Evolutionary conservation across 1,140 invertebrate genomes (phyloP).

Genomic region (Apis dorsata): DNA sequence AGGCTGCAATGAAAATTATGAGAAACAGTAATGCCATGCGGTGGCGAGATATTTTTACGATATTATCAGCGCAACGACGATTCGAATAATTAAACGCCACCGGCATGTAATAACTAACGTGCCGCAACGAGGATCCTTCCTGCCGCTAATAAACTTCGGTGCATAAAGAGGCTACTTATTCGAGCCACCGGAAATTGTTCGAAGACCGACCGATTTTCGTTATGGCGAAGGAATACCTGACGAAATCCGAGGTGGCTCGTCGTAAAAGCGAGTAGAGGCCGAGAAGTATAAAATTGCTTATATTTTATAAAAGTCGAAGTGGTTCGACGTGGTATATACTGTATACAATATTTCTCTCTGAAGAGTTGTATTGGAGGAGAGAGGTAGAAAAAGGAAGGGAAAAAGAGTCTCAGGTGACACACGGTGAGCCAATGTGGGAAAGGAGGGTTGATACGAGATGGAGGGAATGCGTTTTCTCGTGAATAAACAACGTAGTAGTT

Average conservation of each 20-base stretch:
- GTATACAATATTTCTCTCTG: neutral
- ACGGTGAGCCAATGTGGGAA: neutral
- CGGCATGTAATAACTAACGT: conserved; percentile 39
- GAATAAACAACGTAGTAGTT: conserved; percentile 63
- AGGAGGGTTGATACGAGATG: neutral
- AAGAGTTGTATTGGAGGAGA: conserved; percentile 50
- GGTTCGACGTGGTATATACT: conserved; percentile 22
- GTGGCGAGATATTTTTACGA: conserved; percentile 40
- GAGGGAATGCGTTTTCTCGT: conserved; percentile 56
- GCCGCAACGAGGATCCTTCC: conserved; percentile 21
- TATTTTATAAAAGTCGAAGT: conserved; percentile 68
- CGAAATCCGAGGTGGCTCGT: conserved; percentile 64
- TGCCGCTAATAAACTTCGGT: conserved; percentile 46
- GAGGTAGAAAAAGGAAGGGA: conserved; percentile 8
- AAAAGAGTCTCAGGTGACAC: neutral
- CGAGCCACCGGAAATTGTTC: conserved; percentile 20
- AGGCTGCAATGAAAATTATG: conserved; percentile 30
- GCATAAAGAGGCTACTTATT: conserved; percentile 21
- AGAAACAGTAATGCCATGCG: conserved; percentile 27
- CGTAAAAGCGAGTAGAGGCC: conserved; percentile 60
- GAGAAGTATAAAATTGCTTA: conserved; percentile 70
- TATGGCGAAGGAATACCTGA: conserved; percentile 37
- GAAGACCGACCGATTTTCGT: neutral
- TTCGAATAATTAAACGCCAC: conserved; percentile 44
- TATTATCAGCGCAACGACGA: conserved; percentile 9